A percentile compares a stretch with the other conserved stretches of the same genome.
phyloP scores from a whole-genome alignment of 2,113 vertebrate genomes.

The Petroica traversi region DNA sequence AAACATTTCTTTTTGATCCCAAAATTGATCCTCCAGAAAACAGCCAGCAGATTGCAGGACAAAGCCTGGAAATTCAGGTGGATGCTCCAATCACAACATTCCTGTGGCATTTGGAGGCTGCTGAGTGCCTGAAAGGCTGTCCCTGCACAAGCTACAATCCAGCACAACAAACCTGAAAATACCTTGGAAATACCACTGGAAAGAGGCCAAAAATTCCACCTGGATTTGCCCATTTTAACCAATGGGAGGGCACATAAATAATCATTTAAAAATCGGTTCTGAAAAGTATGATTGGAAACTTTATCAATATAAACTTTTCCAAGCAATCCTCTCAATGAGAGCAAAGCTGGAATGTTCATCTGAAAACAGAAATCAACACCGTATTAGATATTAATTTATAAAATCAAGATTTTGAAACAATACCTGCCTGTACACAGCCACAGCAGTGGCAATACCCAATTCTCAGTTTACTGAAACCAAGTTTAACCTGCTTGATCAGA shows the following conservation, averaged over 20 bases:
- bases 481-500: not conserved
- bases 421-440: not conserved
- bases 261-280: not conserved
- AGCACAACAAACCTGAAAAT: not conserved
- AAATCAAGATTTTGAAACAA: not conserved
- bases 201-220: not conserved
- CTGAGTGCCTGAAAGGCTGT: not conserved
- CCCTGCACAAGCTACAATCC: not conserved
- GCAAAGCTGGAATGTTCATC: not conserved
- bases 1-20: not conserved
- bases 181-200: too few relatives aligned
- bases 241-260: fast-evolving
- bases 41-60: not conserved
- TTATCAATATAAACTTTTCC: not conserved
- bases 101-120: not conserved
- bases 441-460: not conserved
- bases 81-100: not conserved
- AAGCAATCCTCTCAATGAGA: not conserved
- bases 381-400: not conserved
- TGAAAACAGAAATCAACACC: not conserved
- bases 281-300: not conserved
- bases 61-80: not conserved
- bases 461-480: not conserved
- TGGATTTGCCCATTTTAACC: not conserved
- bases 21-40: not conserved